Conservation (phyloP, 2,888 invertebrate species). For the Hirudinaria manillensis region DNA sequence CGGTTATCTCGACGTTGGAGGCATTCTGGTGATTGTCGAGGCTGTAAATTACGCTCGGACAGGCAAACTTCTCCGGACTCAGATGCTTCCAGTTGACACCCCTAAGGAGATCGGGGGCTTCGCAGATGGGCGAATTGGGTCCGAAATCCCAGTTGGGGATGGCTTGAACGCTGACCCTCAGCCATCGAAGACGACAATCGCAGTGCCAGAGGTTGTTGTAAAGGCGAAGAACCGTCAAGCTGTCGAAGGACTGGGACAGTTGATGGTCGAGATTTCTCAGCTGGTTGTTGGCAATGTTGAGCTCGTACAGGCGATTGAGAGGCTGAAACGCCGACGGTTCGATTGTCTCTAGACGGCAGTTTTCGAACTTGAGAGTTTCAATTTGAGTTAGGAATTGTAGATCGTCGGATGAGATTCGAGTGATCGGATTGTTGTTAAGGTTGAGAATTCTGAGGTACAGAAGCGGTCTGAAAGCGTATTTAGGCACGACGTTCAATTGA, state of each 20-base stretch:
- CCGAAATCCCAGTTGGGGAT: constrained; percentile 40
- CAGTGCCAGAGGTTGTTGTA: constrained; percentile 41
- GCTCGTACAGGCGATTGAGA: constrained; percentile 35
- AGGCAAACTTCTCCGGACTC: constrained; percentile 38
- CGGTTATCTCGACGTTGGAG: constrained; percentile 28
- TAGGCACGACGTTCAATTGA: constrained; percentile 34
- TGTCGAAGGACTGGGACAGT: constrained; percentile 32
- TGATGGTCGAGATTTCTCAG: constrained; percentile 31
- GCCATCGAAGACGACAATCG: constrained; percentile 40
- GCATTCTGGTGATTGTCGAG: neutral
- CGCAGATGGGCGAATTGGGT: constrained; percentile 38
- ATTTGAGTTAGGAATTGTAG: constrained; percentile 35
- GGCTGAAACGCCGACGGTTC: constrained; percentile 37
- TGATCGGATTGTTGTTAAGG: constrained; percentile 38
- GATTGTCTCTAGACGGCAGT: constrained; percentile 37
- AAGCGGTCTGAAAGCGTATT: constrained; percentile 33
- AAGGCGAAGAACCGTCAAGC: constrained; percentile 37
- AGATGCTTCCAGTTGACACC: constrained; percentile 39
- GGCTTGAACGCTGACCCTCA: constrained; percentile 34
- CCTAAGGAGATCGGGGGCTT: constrained; percentile 35
- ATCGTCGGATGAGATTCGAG: constrained; percentile 33
- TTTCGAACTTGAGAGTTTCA: constrained; percentile 40
- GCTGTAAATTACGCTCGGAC: constrained; percentile 37
- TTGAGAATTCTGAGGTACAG: constrained; percentile 36
- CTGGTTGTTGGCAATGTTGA: constrained; percentile 41